Conservation (phyloP, 1,140 invertebrate genomes). For the Anastrepha ludens region DNA sequence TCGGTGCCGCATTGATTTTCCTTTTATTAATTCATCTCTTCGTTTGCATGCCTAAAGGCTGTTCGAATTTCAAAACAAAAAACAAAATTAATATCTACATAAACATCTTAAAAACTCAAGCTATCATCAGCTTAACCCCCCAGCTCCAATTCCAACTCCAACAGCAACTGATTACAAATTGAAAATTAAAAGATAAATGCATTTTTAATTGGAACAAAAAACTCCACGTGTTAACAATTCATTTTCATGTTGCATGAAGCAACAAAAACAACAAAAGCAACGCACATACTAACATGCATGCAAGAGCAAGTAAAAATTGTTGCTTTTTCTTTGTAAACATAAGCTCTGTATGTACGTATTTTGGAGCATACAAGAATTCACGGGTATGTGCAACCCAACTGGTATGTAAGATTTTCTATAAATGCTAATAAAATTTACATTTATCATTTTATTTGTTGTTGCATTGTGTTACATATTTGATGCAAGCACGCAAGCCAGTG, state of each 20-base stretch:
- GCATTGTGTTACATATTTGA: neutral
- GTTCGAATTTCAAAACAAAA: no score
- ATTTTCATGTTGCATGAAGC: slow-evolving; percentile 45
- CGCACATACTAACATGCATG: neutral
- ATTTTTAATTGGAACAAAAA: slow-evolving; percentile 51
- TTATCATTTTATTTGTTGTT: slow-evolving; percentile 24
- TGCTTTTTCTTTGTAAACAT: neutral
- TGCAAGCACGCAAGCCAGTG: neutral
- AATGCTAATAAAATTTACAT: slow-evolving; percentile 53
- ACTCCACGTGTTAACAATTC: slow-evolving; percentile 47
- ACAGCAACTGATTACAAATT: slow-evolving; percentile 39
- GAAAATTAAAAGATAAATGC: slow-evolving; percentile 44
- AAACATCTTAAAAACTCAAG: neutral
- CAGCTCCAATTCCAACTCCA: neutral
- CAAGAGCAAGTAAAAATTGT: neutral
- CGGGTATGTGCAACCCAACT: neutral
- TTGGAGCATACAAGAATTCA: neutral
- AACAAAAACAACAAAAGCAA: slow-evolving; percentile 9
- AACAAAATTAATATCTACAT: neutral
- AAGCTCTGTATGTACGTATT: neutral
- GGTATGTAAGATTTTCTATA: slow-evolving; percentile 16
- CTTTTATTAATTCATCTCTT: no score
- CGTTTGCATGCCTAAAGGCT: no score
- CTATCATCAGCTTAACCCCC: slow-evolving; percentile 7
- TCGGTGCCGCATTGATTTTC: no score